A percentile compares a stretch with the other conserved stretches of the same genome.
These are phyloP conservation scores for Rallus limicola DNA, from an alignment of 2,113 vertebrate species.

Conservation along the genomic window DNA sequence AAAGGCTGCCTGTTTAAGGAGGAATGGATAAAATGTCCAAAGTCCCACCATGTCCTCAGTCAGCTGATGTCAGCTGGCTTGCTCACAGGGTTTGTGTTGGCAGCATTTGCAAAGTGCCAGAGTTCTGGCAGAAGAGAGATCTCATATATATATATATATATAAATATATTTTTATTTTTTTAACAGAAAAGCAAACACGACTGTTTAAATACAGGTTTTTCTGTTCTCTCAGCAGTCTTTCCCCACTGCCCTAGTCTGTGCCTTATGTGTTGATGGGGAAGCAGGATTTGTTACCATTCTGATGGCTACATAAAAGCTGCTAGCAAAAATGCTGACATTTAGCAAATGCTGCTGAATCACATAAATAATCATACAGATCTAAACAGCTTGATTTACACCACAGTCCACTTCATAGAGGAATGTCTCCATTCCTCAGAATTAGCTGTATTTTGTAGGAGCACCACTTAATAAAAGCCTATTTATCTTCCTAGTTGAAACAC, in stretches of 20 bases:
- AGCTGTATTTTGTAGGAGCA: not conserved
- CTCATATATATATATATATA: no score
- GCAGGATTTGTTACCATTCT: not conserved
- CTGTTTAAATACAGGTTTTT: constrained; percentile 49
- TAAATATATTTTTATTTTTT: not conserved
- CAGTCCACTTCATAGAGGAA: not conserved
- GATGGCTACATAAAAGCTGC: not conserved
- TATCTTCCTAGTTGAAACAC: not conserved
- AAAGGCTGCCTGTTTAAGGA: constrained; percentile 4
- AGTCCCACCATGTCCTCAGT: not conserved
- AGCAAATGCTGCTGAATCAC: not conserved
- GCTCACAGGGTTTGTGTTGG: not conserved
- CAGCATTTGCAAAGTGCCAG: constrained; percentile 19
- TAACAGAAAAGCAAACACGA: constrained; percentile 32
- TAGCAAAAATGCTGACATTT: not conserved
- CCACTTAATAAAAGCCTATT: not conserved
- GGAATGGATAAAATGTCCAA: constrained; percentile 7
- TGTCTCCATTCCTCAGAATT: not conserved
- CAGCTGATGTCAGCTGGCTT: constrained; percentile 47
- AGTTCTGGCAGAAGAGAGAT: constrained; percentile 16
- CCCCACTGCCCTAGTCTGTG: not conserved
- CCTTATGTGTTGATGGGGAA: not conserved
- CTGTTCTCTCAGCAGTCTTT: not conserved
- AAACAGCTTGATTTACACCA: not conserved
- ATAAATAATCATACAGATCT: not conserved